phyloP scores from a whole-genome alignment of 2,888 invertebrate genomes.

The Punctoribates punctum region DNA sequence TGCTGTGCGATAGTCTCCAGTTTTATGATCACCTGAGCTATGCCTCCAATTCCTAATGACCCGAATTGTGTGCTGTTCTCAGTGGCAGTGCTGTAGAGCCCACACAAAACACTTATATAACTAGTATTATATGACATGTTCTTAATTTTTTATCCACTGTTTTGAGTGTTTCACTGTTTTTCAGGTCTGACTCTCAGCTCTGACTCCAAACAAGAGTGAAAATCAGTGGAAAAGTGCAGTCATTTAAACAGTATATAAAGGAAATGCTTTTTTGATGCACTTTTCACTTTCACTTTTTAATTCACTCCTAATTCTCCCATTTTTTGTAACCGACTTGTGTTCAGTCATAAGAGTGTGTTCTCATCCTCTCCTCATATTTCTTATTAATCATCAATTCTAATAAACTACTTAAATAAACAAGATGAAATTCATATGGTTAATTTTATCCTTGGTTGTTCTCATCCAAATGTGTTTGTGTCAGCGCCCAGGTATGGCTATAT shows the following conservation, averaged over 20 bases:
- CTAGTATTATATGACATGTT: slow-evolving; percentile 22
- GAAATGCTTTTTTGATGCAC: slow-evolving; percentile 15
- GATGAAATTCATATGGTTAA: slow-evolving; percentile 1
- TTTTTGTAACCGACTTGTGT: neutral
- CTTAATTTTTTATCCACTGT: slow-evolving; percentile 13
- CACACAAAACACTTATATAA: slow-evolving; percentile 3
- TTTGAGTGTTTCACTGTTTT: neutral
- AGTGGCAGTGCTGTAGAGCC: neutral
- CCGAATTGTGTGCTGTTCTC: slow-evolving; percentile 12
- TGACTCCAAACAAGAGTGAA: slow-evolving; percentile 5
- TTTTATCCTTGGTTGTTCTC: neutral
- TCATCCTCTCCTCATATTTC: neutral
- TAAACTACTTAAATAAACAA: neutral
- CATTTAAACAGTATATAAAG: slow-evolving; percentile 25
- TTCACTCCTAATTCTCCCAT: neutral
- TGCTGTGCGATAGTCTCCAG: neutral
- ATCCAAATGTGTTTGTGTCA: neutral
- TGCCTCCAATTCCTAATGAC: slow-evolving; percentile 30
- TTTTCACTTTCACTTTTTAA: slow-evolving; percentile 26
- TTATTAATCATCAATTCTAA: neutral
- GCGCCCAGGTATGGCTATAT: neutral
- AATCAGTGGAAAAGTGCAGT: neutral
- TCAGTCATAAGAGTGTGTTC: neutral
- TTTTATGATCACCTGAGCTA: slow-evolving; percentile 1
- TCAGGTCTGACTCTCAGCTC: too few relatives aligned